These are phyloP conservation scores for Uria aalge DNA, from an alignment of 2,113 vertebrate genomes.

Conservation along the genomic window DNA sequence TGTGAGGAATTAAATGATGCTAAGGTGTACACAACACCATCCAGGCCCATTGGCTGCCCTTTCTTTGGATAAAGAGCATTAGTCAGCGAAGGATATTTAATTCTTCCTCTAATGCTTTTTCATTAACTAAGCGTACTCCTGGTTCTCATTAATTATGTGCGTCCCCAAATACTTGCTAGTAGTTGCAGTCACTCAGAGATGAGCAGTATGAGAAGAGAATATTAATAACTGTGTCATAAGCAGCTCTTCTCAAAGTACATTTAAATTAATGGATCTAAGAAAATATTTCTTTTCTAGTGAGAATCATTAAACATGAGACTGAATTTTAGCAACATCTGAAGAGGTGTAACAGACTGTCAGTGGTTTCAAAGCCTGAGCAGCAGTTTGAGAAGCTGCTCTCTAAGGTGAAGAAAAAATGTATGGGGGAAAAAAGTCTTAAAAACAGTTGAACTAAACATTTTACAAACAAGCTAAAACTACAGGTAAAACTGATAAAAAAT, in stretches of 20 bases:
- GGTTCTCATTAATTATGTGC: background rate
- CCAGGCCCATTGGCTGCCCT: background rate
- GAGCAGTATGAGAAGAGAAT: background rate
- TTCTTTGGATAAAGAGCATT: background rate
- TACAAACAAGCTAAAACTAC: background rate
- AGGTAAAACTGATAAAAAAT: background rate
- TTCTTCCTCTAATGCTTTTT: background rate
- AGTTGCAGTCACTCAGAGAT: background rate
- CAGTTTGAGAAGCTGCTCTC: background rate
- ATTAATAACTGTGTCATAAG: background rate
- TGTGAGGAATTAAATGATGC: background rate
- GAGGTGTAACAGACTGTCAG: background rate
- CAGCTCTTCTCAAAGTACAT: background rate
- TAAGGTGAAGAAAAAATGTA: background rate
- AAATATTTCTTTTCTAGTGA: constrained; percentile 1
- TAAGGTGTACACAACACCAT: background rate
- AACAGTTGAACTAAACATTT: background rate
- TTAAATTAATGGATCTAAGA: constrained; percentile 5
- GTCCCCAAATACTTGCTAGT: background rate
- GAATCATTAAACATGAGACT: background rate
- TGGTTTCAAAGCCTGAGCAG: background rate
- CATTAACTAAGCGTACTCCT: background rate
- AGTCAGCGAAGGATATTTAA: background rate
- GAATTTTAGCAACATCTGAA: constrained; percentile 22
- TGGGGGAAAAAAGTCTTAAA: background rate